Percentiles rank a stretch among this genome's conserved stretches.
These are phyloP conservation scores for Copidosoma floridanum DNA, from an alignment of 1,140 invertebrate species.

Conservation along the genomic window DNA sequence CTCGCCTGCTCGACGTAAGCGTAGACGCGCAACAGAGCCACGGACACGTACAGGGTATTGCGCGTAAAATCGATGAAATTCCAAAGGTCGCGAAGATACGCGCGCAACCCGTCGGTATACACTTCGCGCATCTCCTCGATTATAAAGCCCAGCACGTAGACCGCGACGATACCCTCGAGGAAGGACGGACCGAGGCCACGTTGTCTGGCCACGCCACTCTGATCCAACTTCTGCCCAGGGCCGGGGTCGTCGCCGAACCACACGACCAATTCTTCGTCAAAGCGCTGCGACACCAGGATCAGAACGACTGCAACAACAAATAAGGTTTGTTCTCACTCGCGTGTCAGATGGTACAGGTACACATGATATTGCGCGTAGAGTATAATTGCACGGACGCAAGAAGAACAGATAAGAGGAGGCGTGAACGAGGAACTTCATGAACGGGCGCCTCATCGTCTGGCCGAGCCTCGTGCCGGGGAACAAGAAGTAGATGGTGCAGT, in stretches of 20 bases:
- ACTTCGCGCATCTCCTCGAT: constrained; percentile 90
- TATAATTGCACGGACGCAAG: constrained; percentile 65
- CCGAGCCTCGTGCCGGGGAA: constrained; percentile 74
- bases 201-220: constrained; percentile 61
- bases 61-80: constrained; percentile 93
- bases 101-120: constrained; percentile 76
- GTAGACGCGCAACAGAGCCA: constrained; percentile 71
- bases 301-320: constrained; percentile 67
- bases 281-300: constrained; percentile 83
- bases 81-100: constrained; percentile 90
- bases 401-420: constrained; percentile 91
- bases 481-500: constrained; percentile 79
- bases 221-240: constrained; percentile 61
- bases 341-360: not conserved
- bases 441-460: constrained; percentile 81
- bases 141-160: constrained; percentile 83
- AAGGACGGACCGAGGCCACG: constrained; percentile 76
- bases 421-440: constrained; percentile 93
- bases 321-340: not conserved
- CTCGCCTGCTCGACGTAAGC: constrained; percentile 74
- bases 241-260: constrained; percentile 69
- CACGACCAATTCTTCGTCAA: constrained; percentile 72
- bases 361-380: not conserved
- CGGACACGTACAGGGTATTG: constrained; percentile 81
- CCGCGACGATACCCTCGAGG: constrained; percentile 72